These are phyloP conservation scores for Tipula lateralis DNA, from an alignment of 2,888 invertebrate species.

Conservation along the genomic window DNA sequence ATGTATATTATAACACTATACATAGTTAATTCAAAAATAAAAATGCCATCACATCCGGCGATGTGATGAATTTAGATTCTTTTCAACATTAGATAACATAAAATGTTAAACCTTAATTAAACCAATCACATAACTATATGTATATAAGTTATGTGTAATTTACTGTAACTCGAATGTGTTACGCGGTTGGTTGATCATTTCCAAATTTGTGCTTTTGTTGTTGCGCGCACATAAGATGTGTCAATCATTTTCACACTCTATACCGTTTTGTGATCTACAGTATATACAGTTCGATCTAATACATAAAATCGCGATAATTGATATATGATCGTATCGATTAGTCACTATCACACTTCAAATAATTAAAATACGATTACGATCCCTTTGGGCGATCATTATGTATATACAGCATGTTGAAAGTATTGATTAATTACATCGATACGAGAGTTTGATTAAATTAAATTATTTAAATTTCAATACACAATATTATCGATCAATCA, in stretches of 20 bases:
- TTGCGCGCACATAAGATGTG: not conserved
- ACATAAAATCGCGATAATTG: not conserved
- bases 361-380: not conserved
- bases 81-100: not conserved
- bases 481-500: slow-evolving; percentile 12
- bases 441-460: not conserved
- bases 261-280: not conserved
- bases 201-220: not conserved
- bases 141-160: not conserved
- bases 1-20: not conserved
- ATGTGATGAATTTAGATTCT: slow-evolving; percentile 11
- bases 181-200: not conserved
- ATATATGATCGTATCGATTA: not conserved
- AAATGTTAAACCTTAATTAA: not conserved
- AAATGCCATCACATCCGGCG: slow-evolving; percentile 11
- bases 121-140: not conserved
- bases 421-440: slow-evolving; percentile 6
- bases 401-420: not conserved
- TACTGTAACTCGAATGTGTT: not conserved
- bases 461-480: slow-evolving; percentile 15
- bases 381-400: not conserved
- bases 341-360: not conserved
- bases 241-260: not conserved
- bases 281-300: not conserved
- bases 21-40: not conserved